These are phyloP conservation scores for Sarcoramphus papa DNA, from an alignment of 2,797 vertebrate species.

Conservation along the genomic window DNA sequence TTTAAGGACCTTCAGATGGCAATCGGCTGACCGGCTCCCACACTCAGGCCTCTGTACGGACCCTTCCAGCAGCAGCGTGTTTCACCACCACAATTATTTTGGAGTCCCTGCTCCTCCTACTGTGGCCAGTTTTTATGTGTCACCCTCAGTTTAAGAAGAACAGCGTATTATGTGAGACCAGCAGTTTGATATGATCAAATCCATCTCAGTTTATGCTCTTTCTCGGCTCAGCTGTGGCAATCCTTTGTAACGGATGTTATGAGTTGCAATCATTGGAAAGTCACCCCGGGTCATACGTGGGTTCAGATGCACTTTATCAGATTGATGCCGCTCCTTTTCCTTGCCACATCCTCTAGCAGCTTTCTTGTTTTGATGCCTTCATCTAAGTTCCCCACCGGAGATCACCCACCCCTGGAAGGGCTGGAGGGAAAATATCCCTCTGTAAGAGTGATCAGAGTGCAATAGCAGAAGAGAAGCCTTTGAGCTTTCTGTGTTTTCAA, in stretches of 20 bases:
- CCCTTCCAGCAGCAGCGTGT: neutral
- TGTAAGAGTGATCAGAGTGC: neutral
- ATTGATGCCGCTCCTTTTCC: neutral
- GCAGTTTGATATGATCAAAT: neutral
- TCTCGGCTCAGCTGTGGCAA: neutral
- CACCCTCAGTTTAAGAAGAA: neutral
- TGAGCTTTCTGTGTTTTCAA: neutral
- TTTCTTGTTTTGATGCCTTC: constrained; percentile 10
- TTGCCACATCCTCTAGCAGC: neutral
- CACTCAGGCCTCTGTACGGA: neutral
- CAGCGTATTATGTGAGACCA: neutral
- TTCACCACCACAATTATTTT: neutral
- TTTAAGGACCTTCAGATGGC: neutral
- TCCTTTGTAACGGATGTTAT: neutral
- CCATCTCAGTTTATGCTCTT: neutral
- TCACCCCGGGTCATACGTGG: neutral
- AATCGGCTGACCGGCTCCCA: neutral
- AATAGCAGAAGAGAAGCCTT: neutral
- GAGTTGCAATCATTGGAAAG: neutral
- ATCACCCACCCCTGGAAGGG: neutral
- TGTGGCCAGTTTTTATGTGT: neutral
- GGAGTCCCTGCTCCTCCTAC: neutral
- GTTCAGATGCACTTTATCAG: neutral
- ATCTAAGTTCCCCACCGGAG: neutral
- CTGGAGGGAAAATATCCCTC: neutral